These are phyloP conservation scores for Coptotermes formosanus DNA, from an alignment of 1,140 invertebrate genomes.

Conservation along the genomic window DNA sequence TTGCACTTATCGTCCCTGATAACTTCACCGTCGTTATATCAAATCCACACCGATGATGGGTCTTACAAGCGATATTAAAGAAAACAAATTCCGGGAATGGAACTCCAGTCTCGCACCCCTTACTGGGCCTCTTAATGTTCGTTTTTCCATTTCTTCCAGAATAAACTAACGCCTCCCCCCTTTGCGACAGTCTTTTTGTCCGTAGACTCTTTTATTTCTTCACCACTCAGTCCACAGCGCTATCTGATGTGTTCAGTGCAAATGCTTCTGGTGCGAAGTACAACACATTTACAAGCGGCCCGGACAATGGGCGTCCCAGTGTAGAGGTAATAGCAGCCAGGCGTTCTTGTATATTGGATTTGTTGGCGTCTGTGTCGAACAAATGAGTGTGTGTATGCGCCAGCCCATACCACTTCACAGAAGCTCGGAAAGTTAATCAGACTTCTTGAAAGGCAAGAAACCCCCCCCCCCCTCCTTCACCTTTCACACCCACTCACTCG, in stretches of 20 bases:
- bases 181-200: too few species aligned
- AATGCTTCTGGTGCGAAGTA: neutral
- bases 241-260: neutral
- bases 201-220: too few species aligned
- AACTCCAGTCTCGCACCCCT: too few species aligned
- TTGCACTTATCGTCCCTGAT: too few species aligned
- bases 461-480: neutral
- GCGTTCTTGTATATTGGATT: constrained; percentile 25
- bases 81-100: too few species aligned
- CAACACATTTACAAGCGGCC: constrained; percentile 23
- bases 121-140: too few species aligned
- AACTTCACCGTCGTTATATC: too few species aligned
- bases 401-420: neutral
- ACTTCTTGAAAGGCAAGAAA: constrained; percentile 18
- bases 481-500: neutral
- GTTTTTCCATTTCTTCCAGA: too few species aligned
- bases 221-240: neutral
- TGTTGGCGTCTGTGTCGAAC: constrained; percentile 24
- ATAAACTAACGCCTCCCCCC: too few species aligned
- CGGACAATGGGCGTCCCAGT: constrained; percentile 8
- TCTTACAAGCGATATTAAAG: too few species aligned
- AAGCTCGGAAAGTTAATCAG: constrained; percentile 24
- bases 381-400: constrained; percentile 25
- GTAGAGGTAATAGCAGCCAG: constrained; percentile 21
- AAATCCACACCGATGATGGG: too few species aligned